Percentiles rank a stretch among this genome's conserved stretches.
phyloP scores from a whole-genome alignment of 2,797 vertebrate genomes.

The Podarcis lilfordi region DNA sequence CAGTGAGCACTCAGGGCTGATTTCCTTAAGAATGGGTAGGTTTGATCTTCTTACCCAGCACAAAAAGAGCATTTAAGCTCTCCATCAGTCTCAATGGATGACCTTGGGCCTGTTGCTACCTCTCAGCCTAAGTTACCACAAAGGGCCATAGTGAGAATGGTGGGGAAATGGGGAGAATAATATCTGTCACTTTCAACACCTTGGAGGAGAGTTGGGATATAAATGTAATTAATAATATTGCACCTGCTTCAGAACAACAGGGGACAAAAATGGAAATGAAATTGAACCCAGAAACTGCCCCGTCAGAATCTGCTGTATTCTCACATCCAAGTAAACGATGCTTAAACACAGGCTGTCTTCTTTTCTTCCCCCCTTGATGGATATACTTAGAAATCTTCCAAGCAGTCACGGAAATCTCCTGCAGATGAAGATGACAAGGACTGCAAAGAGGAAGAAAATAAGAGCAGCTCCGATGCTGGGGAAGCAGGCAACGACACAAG shows the following conservation, averaged over 20 bases:
- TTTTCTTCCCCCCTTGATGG: slow-evolving; percentile 53
- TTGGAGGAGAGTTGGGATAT: background rate
- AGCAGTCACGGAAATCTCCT: slow-evolving; percentile 92
- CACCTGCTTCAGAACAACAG: background rate
- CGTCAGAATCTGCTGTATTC: background rate
- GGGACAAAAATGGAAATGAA: background rate
- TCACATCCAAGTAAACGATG: background rate
- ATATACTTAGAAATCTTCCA: slow-evolving; percentile 87
- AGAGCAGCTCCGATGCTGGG: slow-evolving; percentile 90
- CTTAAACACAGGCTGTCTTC: slow-evolving; percentile 20
- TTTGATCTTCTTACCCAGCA: too few species aligned
- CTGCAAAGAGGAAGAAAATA: slow-evolving; percentile 92
- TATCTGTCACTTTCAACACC: too few species aligned
- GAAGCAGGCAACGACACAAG: slow-evolving; percentile 90
- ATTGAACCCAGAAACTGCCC: background rate
- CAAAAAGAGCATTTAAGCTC: too few species aligned
- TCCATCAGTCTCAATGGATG: too few species aligned
- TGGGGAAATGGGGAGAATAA: too few species aligned
- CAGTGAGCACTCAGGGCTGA: too few species aligned
- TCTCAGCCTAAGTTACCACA: too few species aligned
- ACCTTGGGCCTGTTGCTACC: too few species aligned
- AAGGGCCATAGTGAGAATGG: too few species aligned
- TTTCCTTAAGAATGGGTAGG: too few species aligned
- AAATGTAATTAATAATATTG: background rate
- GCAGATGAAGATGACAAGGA: slow-evolving; percentile 92